Evolutionary conservation across 2,113 vertebrate species (phyloP).

Genomic region (Scatophagus argus): DNA sequence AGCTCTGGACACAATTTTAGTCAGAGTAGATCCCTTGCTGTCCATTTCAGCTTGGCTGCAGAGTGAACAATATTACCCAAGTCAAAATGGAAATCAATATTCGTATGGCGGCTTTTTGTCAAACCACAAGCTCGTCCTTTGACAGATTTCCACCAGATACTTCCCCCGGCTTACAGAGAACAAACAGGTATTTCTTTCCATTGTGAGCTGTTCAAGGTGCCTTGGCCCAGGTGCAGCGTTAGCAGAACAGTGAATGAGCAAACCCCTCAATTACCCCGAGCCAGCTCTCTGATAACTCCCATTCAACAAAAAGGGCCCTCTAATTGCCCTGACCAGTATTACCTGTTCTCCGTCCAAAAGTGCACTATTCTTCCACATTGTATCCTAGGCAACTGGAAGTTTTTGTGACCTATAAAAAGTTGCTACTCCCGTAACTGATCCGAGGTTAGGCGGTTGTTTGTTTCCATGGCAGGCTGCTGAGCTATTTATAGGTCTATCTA

Average conservation of each 20-base stretch:
- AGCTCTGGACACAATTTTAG: neutral
- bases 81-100: constrained; percentile 36
- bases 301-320: constrained; percentile 74
- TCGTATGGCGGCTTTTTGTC: constrained; percentile 40
- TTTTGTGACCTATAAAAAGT: constrained; percentile 85
- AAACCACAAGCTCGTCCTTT: constrained; percentile 8
- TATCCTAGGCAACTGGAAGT: constrained; percentile 83
- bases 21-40: neutral
- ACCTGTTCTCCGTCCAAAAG: constrained; percentile 80
- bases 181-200: constrained; percentile 63
- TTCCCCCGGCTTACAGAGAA: constrained; percentile 43
- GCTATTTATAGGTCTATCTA: constrained; percentile 80
- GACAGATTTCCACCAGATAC: constrained; percentile 38
- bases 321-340: constrained; percentile 79
- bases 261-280: constrained; percentile 76
- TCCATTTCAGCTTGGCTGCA: constrained; percentile 18
- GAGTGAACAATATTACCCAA: constrained; percentile 8
- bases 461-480: constrained; percentile 73
- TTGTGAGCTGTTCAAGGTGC: constrained; percentile 64
- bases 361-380: constrained; percentile 72
- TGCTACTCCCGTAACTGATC: constrained; percentile 79
- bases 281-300: constrained; percentile 68
- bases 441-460: constrained; percentile 65
- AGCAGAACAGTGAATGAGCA: constrained; percentile 71
- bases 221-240: constrained; percentile 71